Evolutionary conservation across 1,140 invertebrate genomes (phyloP), one percentile per base, ranked within the genome.

Genomic region (Bombus waltoni): DNA sequence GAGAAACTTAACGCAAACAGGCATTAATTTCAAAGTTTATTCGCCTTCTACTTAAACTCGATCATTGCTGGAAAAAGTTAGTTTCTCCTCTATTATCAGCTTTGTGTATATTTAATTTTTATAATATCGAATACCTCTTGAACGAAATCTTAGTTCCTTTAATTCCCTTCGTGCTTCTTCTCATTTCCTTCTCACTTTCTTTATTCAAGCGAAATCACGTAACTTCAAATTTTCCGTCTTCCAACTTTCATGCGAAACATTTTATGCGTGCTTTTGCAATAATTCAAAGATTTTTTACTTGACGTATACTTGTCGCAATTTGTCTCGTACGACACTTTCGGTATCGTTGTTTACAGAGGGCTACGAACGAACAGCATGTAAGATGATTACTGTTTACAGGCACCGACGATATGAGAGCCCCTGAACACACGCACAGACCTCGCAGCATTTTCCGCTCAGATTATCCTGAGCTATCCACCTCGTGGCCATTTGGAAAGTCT

Each of bases 351-450:
- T 32, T 10, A 18, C 6, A 66, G 32, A 28, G 25, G 25, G 3
- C 1, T 18, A 6, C 38, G 32, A 57, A 57, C 32, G 15, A 22
- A 76, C 18, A 82, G 42, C 2, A 13, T 44, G 28, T 38, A 28
- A 22, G 38, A 28, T 18, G 22, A 5, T 70, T 40, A 80, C 76
- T 88, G 42, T n/a, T 88, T 80, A 85, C 93, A 98, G 98, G 98
- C 95, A 98, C 98, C 91, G 97, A 98, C 95, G 98, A 98, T 95
- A 98, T 98, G 95, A 97, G 97, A 93, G 98, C 98, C 88, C 97
- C 97, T 92, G 98, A 98, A 93, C 96, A 96, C 92, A 96, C 96
- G 93, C 96, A 96, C 95, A 96, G 96, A 89, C 97, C 97, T 80
- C 96, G 96, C 91, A 96, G 97, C 93, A 96, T 97, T 93, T 97